phyloP scores from a whole-genome alignment of 2,888 invertebrate genomes.

The Hoplodrina blanda region DNA sequence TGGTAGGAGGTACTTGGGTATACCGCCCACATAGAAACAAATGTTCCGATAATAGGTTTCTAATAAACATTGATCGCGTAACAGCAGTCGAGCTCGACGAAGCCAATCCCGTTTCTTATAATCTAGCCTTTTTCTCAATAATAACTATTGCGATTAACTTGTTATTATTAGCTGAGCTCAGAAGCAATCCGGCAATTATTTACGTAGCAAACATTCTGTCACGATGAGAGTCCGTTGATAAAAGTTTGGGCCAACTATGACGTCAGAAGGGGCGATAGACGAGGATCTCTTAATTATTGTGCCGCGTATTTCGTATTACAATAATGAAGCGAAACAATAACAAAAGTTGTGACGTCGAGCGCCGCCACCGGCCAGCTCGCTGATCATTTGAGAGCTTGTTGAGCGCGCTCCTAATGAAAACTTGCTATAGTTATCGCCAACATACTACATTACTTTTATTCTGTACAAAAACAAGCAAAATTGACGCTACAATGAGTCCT shows the following conservation, averaged over 20 bases:
- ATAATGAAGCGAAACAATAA: conserved; percentile 90
- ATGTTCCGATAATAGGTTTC: conserved; percentile 76
- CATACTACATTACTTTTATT: conserved; percentile 83
- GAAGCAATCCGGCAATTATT: conserved; percentile 81
- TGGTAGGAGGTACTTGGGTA: conserved; percentile 23
- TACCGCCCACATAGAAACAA: conserved; percentile 62
- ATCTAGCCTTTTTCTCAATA: conserved; percentile 71
- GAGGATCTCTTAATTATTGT: conserved; percentile 89
- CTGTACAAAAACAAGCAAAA: conserved; percentile 75
- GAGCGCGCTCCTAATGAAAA: conserved; percentile 87
- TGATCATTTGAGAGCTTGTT: conserved; percentile 89
- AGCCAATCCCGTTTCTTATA: conserved; percentile 73
- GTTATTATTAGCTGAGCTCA: conserved; percentile 80
- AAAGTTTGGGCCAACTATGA: conserved; percentile 85
- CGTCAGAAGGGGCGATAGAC: conserved; percentile 84
- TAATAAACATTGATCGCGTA: conserved; percentile 76
- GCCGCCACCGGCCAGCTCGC: conserved; percentile 82
- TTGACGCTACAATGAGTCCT: conserved; percentile 68
- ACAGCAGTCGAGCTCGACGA: conserved; percentile 61
- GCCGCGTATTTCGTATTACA: conserved; percentile 89
- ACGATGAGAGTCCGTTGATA: conserved; percentile 80
- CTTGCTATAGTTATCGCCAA: conserved; percentile 83
- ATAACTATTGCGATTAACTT: conserved; percentile 81
- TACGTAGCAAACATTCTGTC: conserved; percentile 83
- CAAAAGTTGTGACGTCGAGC: conserved; percentile 87